phyloP scores from a whole-genome alignment of 2,113 vertebrate genomes.

The Dromas ardeola region DNA sequence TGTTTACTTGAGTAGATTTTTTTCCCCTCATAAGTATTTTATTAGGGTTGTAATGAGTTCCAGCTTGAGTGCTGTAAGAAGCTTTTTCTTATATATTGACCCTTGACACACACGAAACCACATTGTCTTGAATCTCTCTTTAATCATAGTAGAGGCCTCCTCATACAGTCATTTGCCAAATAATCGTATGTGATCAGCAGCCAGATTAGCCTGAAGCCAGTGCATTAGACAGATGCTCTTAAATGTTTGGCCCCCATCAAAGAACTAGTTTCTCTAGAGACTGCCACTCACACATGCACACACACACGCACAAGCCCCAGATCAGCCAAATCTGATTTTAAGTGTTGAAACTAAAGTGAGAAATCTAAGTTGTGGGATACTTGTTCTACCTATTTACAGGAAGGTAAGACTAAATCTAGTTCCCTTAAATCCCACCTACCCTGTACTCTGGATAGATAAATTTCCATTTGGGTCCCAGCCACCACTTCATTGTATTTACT shows the following conservation, averaged over 20 bases:
- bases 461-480: background rate
- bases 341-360: background rate
- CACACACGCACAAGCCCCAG: background rate
- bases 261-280: background rate
- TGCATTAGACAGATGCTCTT: background rate
- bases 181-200: slow-evolving; percentile 49
- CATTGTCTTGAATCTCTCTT: slow-evolving; percentile 72
- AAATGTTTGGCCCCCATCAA: background rate
- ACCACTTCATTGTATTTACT: background rate
- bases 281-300: background rate
- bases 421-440: background rate
- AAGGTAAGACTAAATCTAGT: background rate
- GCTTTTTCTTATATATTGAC: slow-evolving; percentile 76
- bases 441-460: background rate
- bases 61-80: slow-evolving; percentile 75
- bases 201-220: background rate
- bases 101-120: slow-evolving; percentile 79
- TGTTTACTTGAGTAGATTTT: slow-evolving; percentile 15
- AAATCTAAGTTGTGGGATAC: background rate
- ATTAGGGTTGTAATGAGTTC: slow-evolving; percentile 79
- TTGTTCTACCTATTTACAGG: background rate
- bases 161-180: slow-evolving; percentile 29
- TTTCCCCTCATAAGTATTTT: slow-evolving; percentile 70
- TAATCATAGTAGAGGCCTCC: slow-evolving; percentile 67
- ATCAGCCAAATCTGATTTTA: background rate